phyloP scores from a whole-genome alignment of 2,113 vertebrate species.

The Hirundichthys speculiger region DNA sequence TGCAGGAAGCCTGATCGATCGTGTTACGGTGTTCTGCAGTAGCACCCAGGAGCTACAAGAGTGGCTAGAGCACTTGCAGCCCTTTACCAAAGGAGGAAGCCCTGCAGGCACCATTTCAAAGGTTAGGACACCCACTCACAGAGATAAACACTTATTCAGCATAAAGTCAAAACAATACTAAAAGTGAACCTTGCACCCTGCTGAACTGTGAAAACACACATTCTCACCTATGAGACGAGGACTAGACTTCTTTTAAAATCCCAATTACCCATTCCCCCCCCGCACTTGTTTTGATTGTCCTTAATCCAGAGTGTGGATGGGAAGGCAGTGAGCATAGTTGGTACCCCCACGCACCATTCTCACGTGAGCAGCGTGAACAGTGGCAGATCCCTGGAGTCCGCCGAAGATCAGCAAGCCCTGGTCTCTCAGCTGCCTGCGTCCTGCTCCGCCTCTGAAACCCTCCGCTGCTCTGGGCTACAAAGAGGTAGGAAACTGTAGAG shows the following conservation, averaged over 20 bases:
- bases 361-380: slow-evolving; percentile 81
- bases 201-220: slow-evolving; percentile 37
- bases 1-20: slow-evolving; percentile 86
- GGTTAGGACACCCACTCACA: slow-evolving; percentile 49
- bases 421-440: slow-evolving; percentile 97
- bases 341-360: slow-evolving; percentile 74
- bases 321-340: slow-evolving; percentile 65
- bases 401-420: slow-evolving; percentile 94
- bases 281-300: not conserved
- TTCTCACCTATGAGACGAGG: slow-evolving; percentile 1
- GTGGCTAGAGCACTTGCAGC: slow-evolving; percentile 92
- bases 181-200: not conserved
- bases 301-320: slow-evolving; percentile 63
- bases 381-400: slow-evolving; percentile 91
- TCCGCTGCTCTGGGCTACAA: slow-evolving; percentile 96
- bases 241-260: not conserved
- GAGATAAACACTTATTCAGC: not conserved
- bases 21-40: slow-evolving; percentile 87
- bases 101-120: slow-evolving; percentile 83
- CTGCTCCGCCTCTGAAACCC: slow-evolving; percentile 94
- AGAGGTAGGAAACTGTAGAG: slow-evolving; percentile 85
- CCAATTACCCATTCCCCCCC: not conserved
- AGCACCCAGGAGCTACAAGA: slow-evolving; percentile 90
- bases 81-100: slow-evolving; percentile 86
- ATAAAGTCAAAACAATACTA: slow-evolving; percentile 27